A percentile compares a stretch with the other conserved stretches of the same genome.
These are phyloP conservation scores for Helleia helle DNA, from an alignment of 2,888 invertebrate genomes.

Conservation along the genomic window DNA sequence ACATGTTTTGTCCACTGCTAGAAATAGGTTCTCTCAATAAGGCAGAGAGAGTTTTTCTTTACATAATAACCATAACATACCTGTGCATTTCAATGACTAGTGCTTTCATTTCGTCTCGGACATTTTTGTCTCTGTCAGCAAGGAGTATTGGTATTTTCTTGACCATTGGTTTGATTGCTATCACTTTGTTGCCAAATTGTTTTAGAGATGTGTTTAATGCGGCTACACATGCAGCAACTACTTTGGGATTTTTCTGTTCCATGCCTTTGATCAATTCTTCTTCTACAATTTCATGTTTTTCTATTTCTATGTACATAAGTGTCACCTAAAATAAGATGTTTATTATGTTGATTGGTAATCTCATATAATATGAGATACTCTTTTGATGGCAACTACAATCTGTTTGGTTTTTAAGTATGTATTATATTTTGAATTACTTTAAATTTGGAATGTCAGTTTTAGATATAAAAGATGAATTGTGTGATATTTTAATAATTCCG, in stretches of 20 bases:
- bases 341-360: too few species aligned
- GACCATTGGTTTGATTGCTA: slow-evolving; percentile 89
- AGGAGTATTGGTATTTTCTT: slow-evolving; percentile 89
- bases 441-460: too few species aligned
- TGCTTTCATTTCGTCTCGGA: slow-evolving; percentile 93
- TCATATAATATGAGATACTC: too few species aligned
- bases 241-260: slow-evolving; percentile 97
- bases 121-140: slow-evolving; percentile 92
- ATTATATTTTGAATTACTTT: too few species aligned
- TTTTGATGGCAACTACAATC: too few species aligned
- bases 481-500: too few species aligned
- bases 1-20: too few species aligned
- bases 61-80: too few species aligned
- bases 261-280: slow-evolving; percentile 96
- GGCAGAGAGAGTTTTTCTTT: too few species aligned
- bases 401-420: too few species aligned
- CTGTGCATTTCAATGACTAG: slow-evolving; percentile 94
- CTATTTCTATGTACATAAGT: slow-evolving; percentile 96
- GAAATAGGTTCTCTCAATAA: too few species aligned
- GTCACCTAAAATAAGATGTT: slow-evolving; percentile 74
- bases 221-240: slow-evolving; percentile 87
- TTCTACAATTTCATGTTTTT: slow-evolving; percentile 90
- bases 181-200: slow-evolving; percentile 94
- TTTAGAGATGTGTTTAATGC: slow-evolving; percentile 84
- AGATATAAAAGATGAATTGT: too few species aligned